phyloP scores from a whole-genome alignment of 2,113 vertebrate species.

The Lampris incognitus region DNA sequence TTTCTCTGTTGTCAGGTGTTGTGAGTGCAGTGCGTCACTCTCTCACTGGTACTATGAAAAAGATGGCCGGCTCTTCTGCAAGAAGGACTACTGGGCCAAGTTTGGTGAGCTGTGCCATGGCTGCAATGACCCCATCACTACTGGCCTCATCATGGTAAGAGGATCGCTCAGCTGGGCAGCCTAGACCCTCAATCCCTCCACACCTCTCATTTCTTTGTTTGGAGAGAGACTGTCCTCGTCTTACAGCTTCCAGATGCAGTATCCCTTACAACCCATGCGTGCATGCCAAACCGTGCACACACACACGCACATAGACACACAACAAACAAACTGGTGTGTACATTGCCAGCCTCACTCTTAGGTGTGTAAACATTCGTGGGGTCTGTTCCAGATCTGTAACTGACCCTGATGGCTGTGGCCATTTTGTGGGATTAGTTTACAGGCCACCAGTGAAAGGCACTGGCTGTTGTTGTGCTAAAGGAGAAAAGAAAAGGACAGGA shows the following conservation, averaged over 20 bases:
- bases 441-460: slow-evolving; percentile 51
- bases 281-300: neutral
- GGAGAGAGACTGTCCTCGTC: slow-evolving; percentile 39
- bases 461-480: slow-evolving; percentile 52
- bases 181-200: slow-evolving; percentile 31
- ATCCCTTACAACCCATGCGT: neutral
- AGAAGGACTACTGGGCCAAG: slow-evolving; percentile 96
- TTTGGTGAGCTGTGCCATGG: slow-evolving; percentile 96
- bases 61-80: slow-evolving; percentile 96
- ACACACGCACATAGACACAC: neutral
- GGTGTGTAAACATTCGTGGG: slow-evolving; percentile 15
- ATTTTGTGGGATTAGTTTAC: slow-evolving; percentile 53
- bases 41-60: slow-evolving; percentile 99
- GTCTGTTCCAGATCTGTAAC: slow-evolving; percentile 60
- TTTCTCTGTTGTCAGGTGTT: slow-evolving; percentile 84
- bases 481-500: slow-evolving; percentile 30
- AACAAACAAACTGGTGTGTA: slow-evolving; percentile 25
- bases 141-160: slow-evolving; percentile 96
- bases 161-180: slow-evolving; percentile 19
- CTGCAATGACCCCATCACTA: slow-evolving; percentile 95
- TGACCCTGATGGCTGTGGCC: slow-evolving; percentile 37
- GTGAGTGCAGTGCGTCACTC: slow-evolving; percentile 90
- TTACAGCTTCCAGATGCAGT: slow-evolving; percentile 31
- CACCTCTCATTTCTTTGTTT: slow-evolving; percentile 53
- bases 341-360: slow-evolving; percentile 14